These are phyloP conservation scores for Epirrhoe tristata DNA, from an alignment of 2,888 invertebrate genomes.

Conservation along the genomic window DNA sequence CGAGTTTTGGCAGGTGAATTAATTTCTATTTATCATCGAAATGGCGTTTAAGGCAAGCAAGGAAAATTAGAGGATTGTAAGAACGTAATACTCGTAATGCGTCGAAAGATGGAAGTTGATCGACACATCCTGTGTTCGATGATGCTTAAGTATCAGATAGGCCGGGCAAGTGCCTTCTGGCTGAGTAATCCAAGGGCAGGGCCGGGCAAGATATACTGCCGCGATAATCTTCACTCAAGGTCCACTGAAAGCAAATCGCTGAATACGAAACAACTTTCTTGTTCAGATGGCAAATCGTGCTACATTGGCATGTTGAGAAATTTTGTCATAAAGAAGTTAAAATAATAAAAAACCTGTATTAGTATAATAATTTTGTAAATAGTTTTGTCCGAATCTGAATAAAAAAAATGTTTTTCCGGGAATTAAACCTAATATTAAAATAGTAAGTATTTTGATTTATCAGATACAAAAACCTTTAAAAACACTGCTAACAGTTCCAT, in stretches of 20 bases:
- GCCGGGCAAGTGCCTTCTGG: slow-evolving; percentile 54
- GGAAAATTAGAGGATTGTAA: slow-evolving; percentile 15
- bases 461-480: too few relatives aligned
- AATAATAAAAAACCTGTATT: background rate
- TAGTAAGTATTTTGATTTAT: too few relatives aligned
- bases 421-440: too few relatives aligned
- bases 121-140: slow-evolving; percentile 52
- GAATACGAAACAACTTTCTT: slow-evolving; percentile 56
- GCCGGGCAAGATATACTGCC: slow-evolving; percentile 61
- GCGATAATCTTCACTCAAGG: slow-evolving; percentile 69
- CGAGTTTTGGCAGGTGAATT: slow-evolving; percentile 16
- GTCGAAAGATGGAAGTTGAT: slow-evolving; percentile 45
- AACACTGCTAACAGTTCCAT: too few relatives aligned
- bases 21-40: slow-evolving; percentile 12
- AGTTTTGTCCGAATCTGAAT: too few relatives aligned
- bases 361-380: too few relatives aligned
- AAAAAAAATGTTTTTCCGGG: too few relatives aligned
- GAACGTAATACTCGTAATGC: slow-evolving; percentile 19
- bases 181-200: slow-evolving; percentile 61
- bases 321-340: slow-evolving; percentile 20
- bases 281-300: slow-evolving; percentile 33
- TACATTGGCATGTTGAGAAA: slow-evolving; percentile 14
- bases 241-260: slow-evolving; percentile 63
- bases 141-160: slow-evolving; percentile 52
- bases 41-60: background rate